Conservation (phyloP, 2,113 vertebrate species). For the Dipodomys spectabilis region DNA sequence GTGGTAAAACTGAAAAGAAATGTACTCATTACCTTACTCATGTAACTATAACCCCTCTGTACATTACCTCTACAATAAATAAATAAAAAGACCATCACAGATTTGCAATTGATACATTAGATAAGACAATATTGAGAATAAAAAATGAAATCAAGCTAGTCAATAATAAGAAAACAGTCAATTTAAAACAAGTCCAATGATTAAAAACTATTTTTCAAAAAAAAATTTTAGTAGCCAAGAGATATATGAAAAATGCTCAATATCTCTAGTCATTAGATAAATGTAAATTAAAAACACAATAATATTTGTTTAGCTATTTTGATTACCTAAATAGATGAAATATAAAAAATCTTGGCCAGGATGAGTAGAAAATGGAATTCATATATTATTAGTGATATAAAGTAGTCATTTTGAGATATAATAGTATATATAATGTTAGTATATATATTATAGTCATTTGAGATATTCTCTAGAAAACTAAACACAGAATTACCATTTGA, state of each 20-base stretch:
- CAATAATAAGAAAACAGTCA: background rate
- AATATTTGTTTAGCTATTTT: no score
- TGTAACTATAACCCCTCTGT: no score
- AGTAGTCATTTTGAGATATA: background rate
- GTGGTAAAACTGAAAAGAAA: no score
- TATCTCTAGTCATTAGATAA: background rate
- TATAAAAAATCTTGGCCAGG: background rate
- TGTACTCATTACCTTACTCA: no score
- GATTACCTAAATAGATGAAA: background rate
- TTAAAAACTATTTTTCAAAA: background rate
- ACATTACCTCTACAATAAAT: no score
- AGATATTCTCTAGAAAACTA: no score
- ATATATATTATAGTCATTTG: background rate
- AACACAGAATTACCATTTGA: background rate
- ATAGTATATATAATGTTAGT: background rate
- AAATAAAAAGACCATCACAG: no score
- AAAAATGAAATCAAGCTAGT: background rate
- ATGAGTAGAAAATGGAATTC: background rate
- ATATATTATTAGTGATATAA: background rate
- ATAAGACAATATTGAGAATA: background rate
- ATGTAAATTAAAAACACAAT: background rate
- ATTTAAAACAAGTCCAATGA: background rate
- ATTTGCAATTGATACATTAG: background rate
- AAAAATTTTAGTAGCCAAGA: background rate
- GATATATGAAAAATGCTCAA: background rate